Base-by-base conservation (phyloP, 1,140 invertebrate species). In the Lordiphosa clarofinis region DNA sequence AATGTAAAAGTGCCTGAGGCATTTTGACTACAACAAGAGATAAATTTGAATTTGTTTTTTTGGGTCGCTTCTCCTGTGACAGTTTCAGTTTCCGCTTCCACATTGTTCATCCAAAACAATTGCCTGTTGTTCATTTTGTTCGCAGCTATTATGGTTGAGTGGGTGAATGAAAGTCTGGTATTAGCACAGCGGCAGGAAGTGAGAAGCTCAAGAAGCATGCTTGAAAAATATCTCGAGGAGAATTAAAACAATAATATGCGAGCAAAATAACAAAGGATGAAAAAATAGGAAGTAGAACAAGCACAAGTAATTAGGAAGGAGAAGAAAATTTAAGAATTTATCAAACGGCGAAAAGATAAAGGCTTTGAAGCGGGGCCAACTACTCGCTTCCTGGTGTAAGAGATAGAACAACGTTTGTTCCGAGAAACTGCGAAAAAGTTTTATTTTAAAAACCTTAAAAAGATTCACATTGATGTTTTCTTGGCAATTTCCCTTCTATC, bases 11-110 rank as follows among this genome's bases (percentile, higher is more conserved):
- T 31, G 24, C 28, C 43, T 19, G 7, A 4, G 24, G 43, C n/a
- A 3, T n/a, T 46, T 13, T 15, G 8, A 31, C 10, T 15, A 9
- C 48, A 36, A 59, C 63, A 67, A 53, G 58, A 68, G 55, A 47
- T 19, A 47, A 68, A 68, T 68, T 46, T 46, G 64, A 68, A 68
- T 68, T 46, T 46, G 64, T 68, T 68, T 68, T 68, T 68, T 68
- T 68, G 64, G 63, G 64, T 68, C 64, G 67, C 40, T 43, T 40
- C 59, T 74, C 53, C 47, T 46, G 55, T 63, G 53, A 46, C 63
- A 15, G 48, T 48, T 38, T 74, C 71, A 59, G 39, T 65, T 76
- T 67, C 43, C 46, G 33, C 61, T 42, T 42, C 11, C 44, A 55
- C 49, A 63, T 67, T 61, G 47, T 38, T 13, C 50, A 37, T 13